These are phyloP conservation scores for Oryzias curvinotus DNA, from an alignment of 2,113 vertebrate genomes.

Conservation along the genomic window DNA sequence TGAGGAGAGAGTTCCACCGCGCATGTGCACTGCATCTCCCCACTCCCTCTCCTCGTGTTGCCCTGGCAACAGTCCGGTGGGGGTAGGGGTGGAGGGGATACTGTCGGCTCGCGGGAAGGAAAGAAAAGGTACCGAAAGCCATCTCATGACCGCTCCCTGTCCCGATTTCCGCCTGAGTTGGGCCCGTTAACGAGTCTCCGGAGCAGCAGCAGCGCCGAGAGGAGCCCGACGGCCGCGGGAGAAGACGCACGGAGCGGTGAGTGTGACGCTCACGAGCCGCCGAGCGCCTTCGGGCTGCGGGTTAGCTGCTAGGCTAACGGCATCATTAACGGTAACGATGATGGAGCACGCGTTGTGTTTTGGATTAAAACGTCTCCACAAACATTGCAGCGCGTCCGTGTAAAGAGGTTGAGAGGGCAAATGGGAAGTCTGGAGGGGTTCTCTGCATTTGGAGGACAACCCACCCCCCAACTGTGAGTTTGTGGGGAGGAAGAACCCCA, in stretches of 20 bases:
- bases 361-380: background rate
- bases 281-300: slow-evolving; percentile 21
- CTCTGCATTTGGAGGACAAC: too few relatives aligned
- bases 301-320: slow-evolving; percentile 15
- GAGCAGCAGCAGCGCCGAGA: background rate
- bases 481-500: too few relatives aligned
- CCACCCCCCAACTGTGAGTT: too few relatives aligned
- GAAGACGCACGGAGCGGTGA: slow-evolving; percentile 49
- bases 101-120: slow-evolving; percentile 41
- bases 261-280: slow-evolving; percentile 27
- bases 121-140: slow-evolving; percentile 60
- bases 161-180: slow-evolving; percentile 13
- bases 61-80: slow-evolving; percentile 68
- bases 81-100: slow-evolving; percentile 4
- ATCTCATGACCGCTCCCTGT: slow-evolving; percentile 57
- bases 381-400: background rate
- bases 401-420: background rate
- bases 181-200: background rate
- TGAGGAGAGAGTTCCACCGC: slow-evolving; percentile 36
- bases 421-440: too few relatives aligned
- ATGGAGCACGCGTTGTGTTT: slow-evolving; percentile 12
- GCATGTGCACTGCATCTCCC: slow-evolving; percentile 79
- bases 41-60: slow-evolving; percentile 70
- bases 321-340: slow-evolving; percentile 41
- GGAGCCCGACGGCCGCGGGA: background rate